These are phyloP conservation scores for Hippoglossus stenolepis DNA, from an alignment of 2,113 vertebrate species.

Conservation along the genomic window DNA sequence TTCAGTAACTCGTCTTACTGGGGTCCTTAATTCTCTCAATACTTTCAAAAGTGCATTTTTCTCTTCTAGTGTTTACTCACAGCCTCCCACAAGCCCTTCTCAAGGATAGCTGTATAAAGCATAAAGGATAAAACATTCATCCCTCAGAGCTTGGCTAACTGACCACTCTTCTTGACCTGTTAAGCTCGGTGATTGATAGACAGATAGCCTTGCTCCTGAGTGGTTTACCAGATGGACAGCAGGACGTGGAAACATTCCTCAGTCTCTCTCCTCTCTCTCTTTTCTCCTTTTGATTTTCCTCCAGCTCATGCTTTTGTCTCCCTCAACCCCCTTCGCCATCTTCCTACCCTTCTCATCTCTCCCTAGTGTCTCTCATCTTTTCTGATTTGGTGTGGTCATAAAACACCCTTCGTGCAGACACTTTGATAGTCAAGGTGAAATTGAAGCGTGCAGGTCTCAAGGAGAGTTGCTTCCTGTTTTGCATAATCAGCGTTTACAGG, in stretches of 20 bases:
- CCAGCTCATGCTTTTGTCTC: slow-evolving; percentile 22
- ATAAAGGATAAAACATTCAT: not conserved
- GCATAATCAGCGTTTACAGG: slow-evolving; percentile 72
- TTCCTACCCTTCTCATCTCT: slow-evolving; percentile 11
- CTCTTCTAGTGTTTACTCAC: not conserved
- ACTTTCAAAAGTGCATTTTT: slow-evolving; percentile 18
- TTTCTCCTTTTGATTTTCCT: slow-evolving; percentile 39
- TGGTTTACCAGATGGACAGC: slow-evolving; percentile 25
- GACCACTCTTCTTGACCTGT: slow-evolving; percentile 6
- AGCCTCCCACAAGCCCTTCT: not conserved
- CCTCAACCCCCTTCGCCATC: not conserved
- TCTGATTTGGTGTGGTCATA: slow-evolving; percentile 52
- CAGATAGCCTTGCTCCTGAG: slow-evolving; percentile 9
- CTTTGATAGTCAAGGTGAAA: slow-evolving; percentile 74
- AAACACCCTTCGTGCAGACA: slow-evolving; percentile 55
- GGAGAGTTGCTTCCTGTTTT: slow-evolving; percentile 56
- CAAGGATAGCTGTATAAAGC: not conserved
- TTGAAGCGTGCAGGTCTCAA: slow-evolving; percentile 41
- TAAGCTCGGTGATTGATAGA: slow-evolving; percentile 27
- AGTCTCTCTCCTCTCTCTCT: not conserved
- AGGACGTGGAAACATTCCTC: slow-evolving; percentile 31
- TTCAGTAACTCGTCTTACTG: slow-evolving; percentile 41
- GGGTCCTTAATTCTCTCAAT: slow-evolving; percentile 45
- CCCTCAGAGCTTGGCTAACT: slow-evolving; percentile 12
- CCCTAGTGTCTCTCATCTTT: slow-evolving; percentile 43